A percentile compares a stretch with the other conserved stretches of the same genome.
Conservation (phyloP, 2,113 vertebrate genomes). For the Kryptolebias marmoratus region DNA sequence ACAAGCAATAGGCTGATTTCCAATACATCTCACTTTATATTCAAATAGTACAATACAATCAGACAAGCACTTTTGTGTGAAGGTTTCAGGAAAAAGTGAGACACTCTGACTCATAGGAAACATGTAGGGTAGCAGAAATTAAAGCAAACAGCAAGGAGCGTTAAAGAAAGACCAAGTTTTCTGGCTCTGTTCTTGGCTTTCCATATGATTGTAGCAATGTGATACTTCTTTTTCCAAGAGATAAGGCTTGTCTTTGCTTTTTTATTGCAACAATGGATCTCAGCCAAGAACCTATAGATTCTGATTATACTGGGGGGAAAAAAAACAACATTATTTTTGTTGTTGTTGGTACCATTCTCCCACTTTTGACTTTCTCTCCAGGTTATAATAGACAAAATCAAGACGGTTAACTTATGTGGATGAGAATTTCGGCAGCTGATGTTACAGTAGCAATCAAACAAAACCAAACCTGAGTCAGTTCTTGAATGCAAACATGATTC, state of each 20-base stretch:
- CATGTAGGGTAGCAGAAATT: background rate
- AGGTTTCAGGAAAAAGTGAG: conserved; percentile 1
- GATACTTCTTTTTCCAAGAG: background rate
- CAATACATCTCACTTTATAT: conserved; percentile 20
- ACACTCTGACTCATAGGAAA: conserved; percentile 2
- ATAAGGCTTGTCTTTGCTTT: background rate
- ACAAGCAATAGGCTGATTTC: background rate
- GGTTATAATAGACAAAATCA: too few species aligned
- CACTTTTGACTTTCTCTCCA: too few species aligned
- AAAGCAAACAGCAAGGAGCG: conserved; percentile 2
- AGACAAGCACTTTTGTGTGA: background rate
- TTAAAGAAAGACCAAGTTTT: background rate
- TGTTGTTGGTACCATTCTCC: too few species aligned
- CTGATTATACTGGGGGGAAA: background rate
- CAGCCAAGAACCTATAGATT: background rate
- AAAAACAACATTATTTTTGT: too few species aligned
- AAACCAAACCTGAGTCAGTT: too few species aligned
- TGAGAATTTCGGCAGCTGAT: too few species aligned
- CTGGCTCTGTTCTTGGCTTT: conserved; percentile 3
- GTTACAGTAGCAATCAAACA: too few species aligned
- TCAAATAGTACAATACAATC: conserved; percentile 26
- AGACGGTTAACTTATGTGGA: too few species aligned
- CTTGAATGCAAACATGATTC: too few species aligned
- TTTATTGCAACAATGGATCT: background rate
- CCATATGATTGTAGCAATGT: background rate